These are phyloP conservation scores for Drosophila subsilvestris DNA, from an alignment of 2,888 invertebrate genomes.

Conservation along the genomic window DNA sequence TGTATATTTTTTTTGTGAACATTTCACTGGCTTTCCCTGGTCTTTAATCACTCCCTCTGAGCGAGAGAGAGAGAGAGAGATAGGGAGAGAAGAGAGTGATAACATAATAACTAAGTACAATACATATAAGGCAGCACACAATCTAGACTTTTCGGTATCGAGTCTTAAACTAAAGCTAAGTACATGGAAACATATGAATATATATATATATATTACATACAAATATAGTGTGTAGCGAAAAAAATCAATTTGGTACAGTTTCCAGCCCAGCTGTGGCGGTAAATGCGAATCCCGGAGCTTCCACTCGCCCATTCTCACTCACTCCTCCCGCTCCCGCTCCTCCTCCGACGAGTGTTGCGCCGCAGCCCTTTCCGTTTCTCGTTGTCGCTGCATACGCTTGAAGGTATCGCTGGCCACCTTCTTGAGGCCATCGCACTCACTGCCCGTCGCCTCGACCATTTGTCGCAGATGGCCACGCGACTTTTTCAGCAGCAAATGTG, in stretches of 20 bases:
- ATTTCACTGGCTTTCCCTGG: constrained; percentile 13
- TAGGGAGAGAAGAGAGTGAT: too few species aligned
- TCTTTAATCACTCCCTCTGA: constrained; percentile 2
- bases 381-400: constrained; percentile 57
- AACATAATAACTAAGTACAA: constrained; percentile 48
- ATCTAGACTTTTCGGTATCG: constrained; percentile 29
- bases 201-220: constrained; percentile 1
- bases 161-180: constrained; percentile 36
- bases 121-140: constrained; percentile 58
- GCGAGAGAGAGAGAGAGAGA: too few species aligned
- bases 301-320: constrained; percentile 9
- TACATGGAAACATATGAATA: constrained; percentile 35
- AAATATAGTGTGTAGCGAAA: constrained; percentile 3
- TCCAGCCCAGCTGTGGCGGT: constrained; percentile 13
- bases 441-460: constrained; percentile 90
- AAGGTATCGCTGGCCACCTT: constrained; percentile 84
- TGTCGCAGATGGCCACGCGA: constrained; percentile 87
- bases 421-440: constrained; percentile 84
- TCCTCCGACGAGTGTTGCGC: neutral
- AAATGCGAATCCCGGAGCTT: constrained; percentile 43
- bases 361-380: constrained; percentile 24
- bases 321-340: constrained; percentile 34
- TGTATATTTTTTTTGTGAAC: neutral
- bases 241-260: constrained; percentile 46
- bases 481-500: constrained; percentile 87